Conservation (phyloP, 2,797 vertebrate genomes). For the Aulostomus chinensis region DNA sequence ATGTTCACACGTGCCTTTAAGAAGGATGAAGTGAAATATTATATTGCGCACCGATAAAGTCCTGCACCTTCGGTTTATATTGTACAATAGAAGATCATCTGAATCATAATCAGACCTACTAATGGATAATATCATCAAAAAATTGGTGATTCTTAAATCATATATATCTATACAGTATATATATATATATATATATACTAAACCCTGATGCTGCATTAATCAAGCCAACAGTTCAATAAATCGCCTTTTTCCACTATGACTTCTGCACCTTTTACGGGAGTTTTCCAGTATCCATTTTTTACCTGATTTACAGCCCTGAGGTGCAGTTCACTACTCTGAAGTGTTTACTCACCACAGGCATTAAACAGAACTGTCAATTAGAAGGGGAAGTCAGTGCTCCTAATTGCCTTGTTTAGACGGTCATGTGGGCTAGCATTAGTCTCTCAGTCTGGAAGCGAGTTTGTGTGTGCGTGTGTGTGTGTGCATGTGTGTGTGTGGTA, state of each 20-base stretch:
- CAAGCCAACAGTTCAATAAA: slow-evolving; percentile 5
- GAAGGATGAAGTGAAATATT: no score
- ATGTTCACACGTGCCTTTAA: no score
- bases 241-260: slow-evolving; percentile 7
- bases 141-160: no score
- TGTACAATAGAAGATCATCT: no score
- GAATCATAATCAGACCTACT: no score
- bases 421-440: slow-evolving; percentile 62
- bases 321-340: slow-evolving; percentile 46
- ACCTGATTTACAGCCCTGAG: slow-evolving; percentile 56
- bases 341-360: slow-evolving; percentile 69
- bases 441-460: no score
- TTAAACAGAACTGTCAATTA: slow-evolving; percentile 78
- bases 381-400: slow-evolving; percentile 62
- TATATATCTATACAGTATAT: no score
- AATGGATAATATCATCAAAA: no score
- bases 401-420: slow-evolving; percentile 73
- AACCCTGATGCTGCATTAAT: no score
- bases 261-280: slow-evolving; percentile 26
- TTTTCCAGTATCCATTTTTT: slow-evolving; percentile 32
- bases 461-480: slow-evolving; percentile 9
- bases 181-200: no score
- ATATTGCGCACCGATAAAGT: no score
- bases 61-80: no score
- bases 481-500: slow-evolving; percentile 1